Conservation (phyloP, 2,113 vertebrate genomes). For the Mus pahari region DNA sequence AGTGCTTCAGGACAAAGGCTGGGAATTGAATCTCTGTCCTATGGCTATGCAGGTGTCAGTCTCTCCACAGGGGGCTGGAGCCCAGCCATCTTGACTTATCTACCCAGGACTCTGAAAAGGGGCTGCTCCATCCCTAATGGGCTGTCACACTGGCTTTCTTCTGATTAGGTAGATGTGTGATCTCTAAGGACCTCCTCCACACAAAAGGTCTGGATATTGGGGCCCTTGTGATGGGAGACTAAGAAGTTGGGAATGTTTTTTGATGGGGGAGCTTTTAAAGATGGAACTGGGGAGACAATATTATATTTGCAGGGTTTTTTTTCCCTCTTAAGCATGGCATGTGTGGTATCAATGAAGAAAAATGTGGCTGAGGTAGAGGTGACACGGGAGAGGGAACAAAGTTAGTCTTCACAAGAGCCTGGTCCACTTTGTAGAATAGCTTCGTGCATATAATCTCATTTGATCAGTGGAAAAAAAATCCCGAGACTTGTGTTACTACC, state of each 20-base stretch:
- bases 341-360: not conserved
- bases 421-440: not conserved
- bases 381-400: not conserved
- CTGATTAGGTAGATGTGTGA: not conserved
- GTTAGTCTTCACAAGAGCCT: not conserved
- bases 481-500: not conserved
- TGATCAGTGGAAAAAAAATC: not conserved
- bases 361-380: not conserved
- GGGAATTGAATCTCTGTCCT: constrained; percentile 33
- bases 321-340: not conserved
- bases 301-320: not conserved
- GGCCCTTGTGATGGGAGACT: not conserved
- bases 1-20: constrained; percentile 45
- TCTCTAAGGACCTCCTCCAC: not conserved
- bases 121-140: not conserved
- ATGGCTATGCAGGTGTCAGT: not conserved
- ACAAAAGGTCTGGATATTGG: not conserved
- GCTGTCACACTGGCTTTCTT: not conserved
- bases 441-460: not conserved
- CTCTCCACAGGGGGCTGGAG: constrained; percentile 73
- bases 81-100: constrained; percentile 48
- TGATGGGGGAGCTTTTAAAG: not conserved
- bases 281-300: not conserved
- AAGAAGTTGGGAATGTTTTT: not conserved
- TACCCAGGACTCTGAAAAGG: not conserved